phyloP scores from a whole-genome alignment of 2,888 invertebrate genomes.

The Nesidiocoris tenuis region DNA sequence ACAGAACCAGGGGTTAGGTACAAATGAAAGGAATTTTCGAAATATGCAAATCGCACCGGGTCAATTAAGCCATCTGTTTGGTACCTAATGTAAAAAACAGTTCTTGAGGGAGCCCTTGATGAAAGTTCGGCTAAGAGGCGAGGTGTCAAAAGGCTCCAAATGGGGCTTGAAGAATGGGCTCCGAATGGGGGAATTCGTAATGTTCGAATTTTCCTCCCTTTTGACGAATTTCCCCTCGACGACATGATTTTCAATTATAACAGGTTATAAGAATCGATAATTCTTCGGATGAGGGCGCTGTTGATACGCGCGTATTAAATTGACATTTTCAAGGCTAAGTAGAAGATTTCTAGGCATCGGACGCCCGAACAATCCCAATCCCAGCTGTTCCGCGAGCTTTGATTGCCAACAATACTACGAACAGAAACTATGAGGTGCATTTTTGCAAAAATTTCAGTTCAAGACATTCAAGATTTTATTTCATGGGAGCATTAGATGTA shows the following conservation, averaged over 20 bases:
- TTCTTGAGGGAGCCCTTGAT: not conserved
- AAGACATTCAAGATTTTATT: too few relatives aligned
- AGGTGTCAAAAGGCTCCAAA: conserved; percentile 17
- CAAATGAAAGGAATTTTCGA: conserved; percentile 7
- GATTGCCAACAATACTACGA: too few relatives aligned
- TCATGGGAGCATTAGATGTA: too few relatives aligned
- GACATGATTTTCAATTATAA: not conserved
- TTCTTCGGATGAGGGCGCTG: too few relatives aligned
- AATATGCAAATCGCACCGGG: conserved; percentile 20
- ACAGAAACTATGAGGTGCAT: too few relatives aligned
- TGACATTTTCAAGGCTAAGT: too few relatives aligned
- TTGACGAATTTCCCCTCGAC: not conserved
- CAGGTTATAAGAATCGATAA: too few relatives aligned
- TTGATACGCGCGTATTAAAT: too few relatives aligned
- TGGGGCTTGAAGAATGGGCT: not conserved
- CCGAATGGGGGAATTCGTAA: not conserved
- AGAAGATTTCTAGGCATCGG: too few relatives aligned
- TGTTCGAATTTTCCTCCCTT: not conserved
- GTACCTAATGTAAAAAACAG: not conserved
- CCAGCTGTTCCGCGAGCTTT: too few relatives aligned
- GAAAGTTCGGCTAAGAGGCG: not conserved
- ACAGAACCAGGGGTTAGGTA: not conserved
- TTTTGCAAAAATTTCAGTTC: too few relatives aligned
- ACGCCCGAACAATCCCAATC: too few relatives aligned
- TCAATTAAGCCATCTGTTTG: conserved; percentile 20